Percentiles rank a stretch among this genome's conserved stretches.
Evolutionary conservation across 1,140 invertebrate species (phyloP).

Genomic region (Halictus rubicundus): DNA sequence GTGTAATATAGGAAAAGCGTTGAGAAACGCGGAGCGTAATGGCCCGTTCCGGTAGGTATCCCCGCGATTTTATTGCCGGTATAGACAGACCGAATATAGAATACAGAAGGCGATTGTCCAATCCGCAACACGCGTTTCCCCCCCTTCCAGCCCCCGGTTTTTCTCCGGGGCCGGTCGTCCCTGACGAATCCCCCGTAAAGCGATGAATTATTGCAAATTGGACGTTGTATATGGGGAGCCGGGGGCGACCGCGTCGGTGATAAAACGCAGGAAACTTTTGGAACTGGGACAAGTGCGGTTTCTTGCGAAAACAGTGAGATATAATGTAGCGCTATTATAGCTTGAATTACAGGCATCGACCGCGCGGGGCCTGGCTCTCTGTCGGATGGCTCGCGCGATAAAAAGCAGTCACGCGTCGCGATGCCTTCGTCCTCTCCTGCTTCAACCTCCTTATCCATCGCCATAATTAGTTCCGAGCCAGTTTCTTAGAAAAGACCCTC

Average conservation of each 20-base stretch:
- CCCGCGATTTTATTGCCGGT: not conserved
- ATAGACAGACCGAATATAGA: not conserved
- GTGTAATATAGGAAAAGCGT: not conserved
- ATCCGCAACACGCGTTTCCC: not conserved
- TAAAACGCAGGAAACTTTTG: constrained; percentile 44
- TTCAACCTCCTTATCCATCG: constrained; percentile 21
- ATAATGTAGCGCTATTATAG: constrained; percentile 39
- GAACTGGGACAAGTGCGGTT: constrained; percentile 50
- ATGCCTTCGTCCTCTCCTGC: not conserved
- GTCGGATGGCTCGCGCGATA: constrained; percentile 25
- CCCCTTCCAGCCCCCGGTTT: not conserved
- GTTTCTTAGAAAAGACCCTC: constrained; percentile 21
- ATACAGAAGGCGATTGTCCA: not conserved
- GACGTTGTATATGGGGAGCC: constrained; percentile 22
- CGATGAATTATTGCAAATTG: constrained; percentile 48
- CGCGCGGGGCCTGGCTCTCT: not conserved
- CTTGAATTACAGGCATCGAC: constrained; percentile 33
- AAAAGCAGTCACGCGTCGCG: constrained; percentile 36
- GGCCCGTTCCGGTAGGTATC: not conserved
- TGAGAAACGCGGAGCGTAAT: not conserved
- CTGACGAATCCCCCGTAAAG: not conserved
- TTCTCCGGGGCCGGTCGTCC: not conserved
- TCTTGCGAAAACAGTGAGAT: constrained; percentile 45
- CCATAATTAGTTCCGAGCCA: constrained; percentile 28
- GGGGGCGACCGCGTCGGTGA: constrained; percentile 6